A percentile compares a stretch with the other conserved stretches of the same genome.
Evolutionary conservation across 2,888 invertebrate genomes (phyloP).

Genomic region (Microchrysa polita): DNA sequence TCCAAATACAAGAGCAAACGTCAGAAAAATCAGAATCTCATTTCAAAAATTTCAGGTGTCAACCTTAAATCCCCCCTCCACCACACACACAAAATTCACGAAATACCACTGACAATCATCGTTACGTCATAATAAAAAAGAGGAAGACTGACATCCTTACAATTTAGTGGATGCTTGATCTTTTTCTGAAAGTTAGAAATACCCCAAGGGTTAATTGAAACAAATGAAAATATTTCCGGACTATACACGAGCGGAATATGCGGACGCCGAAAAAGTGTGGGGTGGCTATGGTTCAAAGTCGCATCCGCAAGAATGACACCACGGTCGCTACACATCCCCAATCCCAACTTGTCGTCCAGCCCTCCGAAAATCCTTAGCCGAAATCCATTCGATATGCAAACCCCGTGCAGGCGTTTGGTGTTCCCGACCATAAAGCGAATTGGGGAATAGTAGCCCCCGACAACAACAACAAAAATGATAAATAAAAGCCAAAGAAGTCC

Average conservation of each 20-base stretch:
- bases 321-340: not conserved
- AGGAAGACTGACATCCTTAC: conserved; percentile 28
- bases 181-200: conserved; percentile 45
- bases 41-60: no score
- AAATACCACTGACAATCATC: conserved; percentile 29
- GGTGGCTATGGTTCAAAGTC: not conserved
- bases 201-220: conserved; percentile 50
- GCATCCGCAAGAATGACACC: conserved; percentile 21
- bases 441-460: not conserved
- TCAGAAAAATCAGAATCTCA: no score
- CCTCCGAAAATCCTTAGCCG: no score
- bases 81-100: no score
- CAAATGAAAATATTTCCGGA: conserved; percentile 46
- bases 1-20: no score
- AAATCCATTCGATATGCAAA: not conserved
- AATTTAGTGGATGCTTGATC: conserved; percentile 45
- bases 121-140: conserved; percentile 40
- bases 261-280: not conserved
- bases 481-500: not conserved
- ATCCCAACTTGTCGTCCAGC: not conserved
- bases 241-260: conserved; percentile 9
- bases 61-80: no score
- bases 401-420: not conserved
- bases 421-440: not conserved
- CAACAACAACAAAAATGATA: not conserved